phyloP scores from a whole-genome alignment of 2,113 vertebrate genomes.

The Corapipo altera region DNA sequence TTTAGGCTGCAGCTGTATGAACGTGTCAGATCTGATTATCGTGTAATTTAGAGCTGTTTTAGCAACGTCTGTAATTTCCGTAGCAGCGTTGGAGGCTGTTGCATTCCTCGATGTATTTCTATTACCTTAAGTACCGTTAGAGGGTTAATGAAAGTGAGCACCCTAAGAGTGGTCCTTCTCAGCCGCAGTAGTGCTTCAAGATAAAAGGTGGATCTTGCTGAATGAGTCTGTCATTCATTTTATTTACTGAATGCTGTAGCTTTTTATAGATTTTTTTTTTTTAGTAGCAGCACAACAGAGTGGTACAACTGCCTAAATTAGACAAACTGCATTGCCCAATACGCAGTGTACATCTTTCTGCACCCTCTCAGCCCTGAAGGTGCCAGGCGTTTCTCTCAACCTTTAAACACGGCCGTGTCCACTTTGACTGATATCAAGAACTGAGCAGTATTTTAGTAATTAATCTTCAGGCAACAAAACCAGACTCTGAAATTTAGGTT shows the following conservation, averaged over 20 bases:
- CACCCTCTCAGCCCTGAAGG: neutral
- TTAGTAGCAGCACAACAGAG: neutral
- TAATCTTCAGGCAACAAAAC: neutral
- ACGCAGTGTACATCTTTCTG: neutral
- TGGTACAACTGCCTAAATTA: neutral
- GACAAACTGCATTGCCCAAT: neutral
- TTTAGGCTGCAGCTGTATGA: slow-evolving; percentile 17
- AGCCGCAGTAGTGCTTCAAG: neutral
- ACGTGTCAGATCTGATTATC: neutral
- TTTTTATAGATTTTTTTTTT: neutral
- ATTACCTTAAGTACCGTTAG: neutral
- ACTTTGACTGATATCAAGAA: neutral
- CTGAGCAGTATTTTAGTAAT: neutral
- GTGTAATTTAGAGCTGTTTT: neutral
- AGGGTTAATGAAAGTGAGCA: neutral
- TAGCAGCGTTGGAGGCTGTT: neutral
- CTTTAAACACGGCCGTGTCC: neutral
- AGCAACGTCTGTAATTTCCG: neutral
- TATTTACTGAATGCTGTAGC: neutral
- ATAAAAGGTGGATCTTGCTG: neutral
- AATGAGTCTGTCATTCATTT: neutral
- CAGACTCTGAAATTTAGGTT: neutral
- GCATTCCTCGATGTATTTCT: neutral
- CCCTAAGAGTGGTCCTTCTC: neutral
- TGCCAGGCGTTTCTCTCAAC: neutral